These are phyloP conservation scores for Trachelus troglodyta DNA, from an alignment of 2,888 invertebrate genomes.

Conservation along the genomic window DNA sequence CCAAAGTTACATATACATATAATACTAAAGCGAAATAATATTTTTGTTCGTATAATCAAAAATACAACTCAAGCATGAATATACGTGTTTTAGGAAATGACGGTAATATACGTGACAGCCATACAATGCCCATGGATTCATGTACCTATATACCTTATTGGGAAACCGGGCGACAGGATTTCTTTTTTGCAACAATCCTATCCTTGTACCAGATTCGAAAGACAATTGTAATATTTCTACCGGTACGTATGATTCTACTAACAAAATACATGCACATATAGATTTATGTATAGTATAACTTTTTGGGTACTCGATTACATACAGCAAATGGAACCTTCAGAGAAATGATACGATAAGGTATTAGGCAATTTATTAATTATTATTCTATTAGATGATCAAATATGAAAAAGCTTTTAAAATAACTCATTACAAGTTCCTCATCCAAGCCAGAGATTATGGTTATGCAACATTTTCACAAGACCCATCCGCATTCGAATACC, in stretches of 20 bases:
- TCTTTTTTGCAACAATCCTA: background rate
- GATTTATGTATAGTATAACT: background rate
- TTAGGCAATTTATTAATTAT: background rate
- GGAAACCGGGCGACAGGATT: background rate
- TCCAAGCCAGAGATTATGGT: background rate
- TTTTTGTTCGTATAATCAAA: background rate
- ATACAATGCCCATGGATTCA: background rate
- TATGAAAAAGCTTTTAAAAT: background rate
- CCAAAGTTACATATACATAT: background rate
- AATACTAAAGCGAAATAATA: background rate
- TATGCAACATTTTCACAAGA: constrained; percentile 3
- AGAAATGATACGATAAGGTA: background rate
- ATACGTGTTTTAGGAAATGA: background rate
- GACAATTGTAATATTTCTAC: background rate
- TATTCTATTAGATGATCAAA: background rate
- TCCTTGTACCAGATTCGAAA: background rate
- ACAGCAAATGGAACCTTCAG: background rate
- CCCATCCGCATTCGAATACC: background rate
- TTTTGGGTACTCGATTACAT: background rate
- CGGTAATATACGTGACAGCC: background rate
- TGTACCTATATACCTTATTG: background rate
- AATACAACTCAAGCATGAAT: background rate
- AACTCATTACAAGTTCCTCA: background rate
- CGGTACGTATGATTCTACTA: background rate
- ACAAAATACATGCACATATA: background rate